Conservation (phyloP, 1,140 invertebrate species). For the Neodiprion lecontei region DNA sequence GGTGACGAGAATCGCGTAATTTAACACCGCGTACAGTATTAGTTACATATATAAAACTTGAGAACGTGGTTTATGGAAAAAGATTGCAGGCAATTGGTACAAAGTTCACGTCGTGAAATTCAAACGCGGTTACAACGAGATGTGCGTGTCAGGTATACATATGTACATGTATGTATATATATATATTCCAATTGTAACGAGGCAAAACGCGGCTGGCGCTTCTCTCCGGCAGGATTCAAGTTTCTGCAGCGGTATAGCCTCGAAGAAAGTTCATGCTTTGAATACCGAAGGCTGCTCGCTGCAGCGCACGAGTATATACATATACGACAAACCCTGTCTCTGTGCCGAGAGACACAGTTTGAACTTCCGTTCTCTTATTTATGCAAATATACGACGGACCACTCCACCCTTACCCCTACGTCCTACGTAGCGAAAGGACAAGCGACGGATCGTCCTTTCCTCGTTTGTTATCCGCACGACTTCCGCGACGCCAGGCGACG, state of each 20-base stretch:
- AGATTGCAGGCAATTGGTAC: too few relatives aligned
- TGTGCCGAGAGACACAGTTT: background rate
- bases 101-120: constrained; percentile 26
- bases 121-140: constrained; percentile 13
- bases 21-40: background rate
- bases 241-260: constrained; percentile 8
- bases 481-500: too few relatives aligned
- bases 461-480: too few relatives aligned
- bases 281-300: constrained; percentile 24
- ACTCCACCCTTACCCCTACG: too few relatives aligned
- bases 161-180: background rate
- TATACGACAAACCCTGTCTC: background rate
- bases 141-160: constrained; percentile 18
- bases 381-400: background rate
- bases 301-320: background rate
- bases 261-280: constrained; percentile 22
- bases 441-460: too few relatives aligned
- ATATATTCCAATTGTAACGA: constrained; percentile 38
- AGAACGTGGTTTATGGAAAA: too few relatives aligned
- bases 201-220: constrained; percentile 26
- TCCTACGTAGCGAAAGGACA: too few relatives aligned
- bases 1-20: background rate
- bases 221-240: background rate
- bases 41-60: too few relatives aligned
- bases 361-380: constrained; percentile 5